These are phyloP conservation scores for Podiceps cristatus DNA, from an alignment of 2,113 vertebrate genomes.

Conservation along the genomic window DNA sequence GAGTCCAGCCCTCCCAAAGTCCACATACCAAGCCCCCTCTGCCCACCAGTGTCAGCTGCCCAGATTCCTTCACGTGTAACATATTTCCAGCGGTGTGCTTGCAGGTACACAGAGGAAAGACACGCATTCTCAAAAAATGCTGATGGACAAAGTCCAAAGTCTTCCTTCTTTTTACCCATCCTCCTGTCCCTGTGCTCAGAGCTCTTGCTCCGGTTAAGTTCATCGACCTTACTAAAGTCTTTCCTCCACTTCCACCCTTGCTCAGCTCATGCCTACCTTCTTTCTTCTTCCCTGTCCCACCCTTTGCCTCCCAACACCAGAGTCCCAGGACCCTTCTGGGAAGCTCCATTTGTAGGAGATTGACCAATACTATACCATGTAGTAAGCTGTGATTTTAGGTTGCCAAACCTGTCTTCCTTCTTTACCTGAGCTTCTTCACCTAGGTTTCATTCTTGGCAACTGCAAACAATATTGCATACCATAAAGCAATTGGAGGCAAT, in stretches of 20 bases:
- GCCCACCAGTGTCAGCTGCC: not conserved
- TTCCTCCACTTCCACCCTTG: not conserved
- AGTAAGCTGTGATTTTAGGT: not conserved
- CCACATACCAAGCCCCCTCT: not conserved
- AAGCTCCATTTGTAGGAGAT: not conserved
- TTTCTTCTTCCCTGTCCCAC: not conserved
- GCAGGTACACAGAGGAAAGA: not conserved
- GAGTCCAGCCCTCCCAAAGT: not conserved
- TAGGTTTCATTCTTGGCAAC: not conserved
- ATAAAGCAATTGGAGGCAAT: not conserved
- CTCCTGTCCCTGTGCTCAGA: not conserved
- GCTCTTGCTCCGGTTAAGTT: not conserved
- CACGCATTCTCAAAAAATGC: not conserved
- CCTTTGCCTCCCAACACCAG: not conserved
- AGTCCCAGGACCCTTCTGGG: not conserved
- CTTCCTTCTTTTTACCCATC: not conserved
- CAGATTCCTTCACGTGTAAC: not conserved
- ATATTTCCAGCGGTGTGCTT: accelerated
- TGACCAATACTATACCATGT: not conserved
- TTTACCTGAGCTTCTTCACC: not conserved
- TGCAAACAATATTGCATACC: not conserved
- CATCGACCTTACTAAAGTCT: not conserved
- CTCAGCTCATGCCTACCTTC: not conserved
- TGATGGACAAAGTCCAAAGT: not conserved
- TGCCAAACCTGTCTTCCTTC: not conserved